These are phyloP conservation scores for Dinoponera quadriceps DNA, from an alignment of 1,140 invertebrate species.

Conservation along the genomic window DNA sequence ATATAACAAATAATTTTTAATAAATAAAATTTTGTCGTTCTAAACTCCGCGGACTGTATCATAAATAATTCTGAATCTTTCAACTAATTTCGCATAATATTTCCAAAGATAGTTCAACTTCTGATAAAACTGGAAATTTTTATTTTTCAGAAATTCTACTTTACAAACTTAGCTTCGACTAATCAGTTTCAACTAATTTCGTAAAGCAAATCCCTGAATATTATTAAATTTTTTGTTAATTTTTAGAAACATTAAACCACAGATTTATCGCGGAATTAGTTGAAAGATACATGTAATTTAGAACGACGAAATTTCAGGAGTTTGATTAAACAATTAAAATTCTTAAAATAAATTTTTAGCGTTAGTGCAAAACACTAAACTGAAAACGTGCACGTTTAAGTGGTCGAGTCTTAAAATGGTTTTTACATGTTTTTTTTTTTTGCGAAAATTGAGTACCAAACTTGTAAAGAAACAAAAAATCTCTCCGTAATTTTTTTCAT, in stretches of 20 bases:
- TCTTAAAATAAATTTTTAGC: slow-evolving; percentile 35
- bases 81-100: slow-evolving; percentile 25
- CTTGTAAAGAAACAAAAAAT: slow-evolving; percentile 43
- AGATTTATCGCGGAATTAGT: slow-evolving; percentile 18
- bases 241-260: background rate
- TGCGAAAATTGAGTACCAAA: slow-evolving; percentile 23
- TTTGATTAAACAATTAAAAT: slow-evolving; percentile 24
- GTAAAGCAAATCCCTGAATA: background rate
- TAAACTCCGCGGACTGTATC: slow-evolving; percentile 26
- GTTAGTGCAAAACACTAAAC: slow-evolving; percentile 27
- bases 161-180: slow-evolving; percentile 6
- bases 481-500: background rate
- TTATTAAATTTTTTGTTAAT: background rate
- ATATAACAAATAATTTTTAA: slow-evolving; percentile 54
- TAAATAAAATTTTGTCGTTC: slow-evolving; percentile 41
- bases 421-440: slow-evolving; percentile 1
- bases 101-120: slow-evolving; percentile 9
- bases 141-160: slow-evolving; percentile 17
- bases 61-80: slow-evolving; percentile 37
- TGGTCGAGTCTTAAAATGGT: slow-evolving; percentile 19
- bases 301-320: slow-evolving; percentile 4
- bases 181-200: background rate
- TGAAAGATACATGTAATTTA: slow-evolving; percentile 10
- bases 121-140: slow-evolving; percentile 38
- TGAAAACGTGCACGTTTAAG: slow-evolving; percentile 8